Conservation (phyloP, 2,888 invertebrate species). For the Chelonus formosanus region DNA sequence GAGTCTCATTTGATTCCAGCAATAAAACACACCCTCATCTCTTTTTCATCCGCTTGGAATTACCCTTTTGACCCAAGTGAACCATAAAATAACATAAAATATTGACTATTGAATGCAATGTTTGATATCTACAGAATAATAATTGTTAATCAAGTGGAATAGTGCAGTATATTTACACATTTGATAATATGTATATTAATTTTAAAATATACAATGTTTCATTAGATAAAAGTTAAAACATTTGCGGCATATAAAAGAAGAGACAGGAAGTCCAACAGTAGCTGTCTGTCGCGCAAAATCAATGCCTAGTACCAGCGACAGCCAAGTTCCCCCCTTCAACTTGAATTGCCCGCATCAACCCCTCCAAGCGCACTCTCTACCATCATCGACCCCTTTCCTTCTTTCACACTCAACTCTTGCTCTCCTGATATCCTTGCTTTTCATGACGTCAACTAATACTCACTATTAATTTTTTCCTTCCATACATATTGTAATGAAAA, state of each 20-base stretch:
- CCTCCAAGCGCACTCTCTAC: slow-evolving; percentile 33
- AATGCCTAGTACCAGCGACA: slow-evolving; percentile 59
- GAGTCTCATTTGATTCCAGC: slow-evolving; percentile 24
- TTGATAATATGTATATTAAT: not conserved
- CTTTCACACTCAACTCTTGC: slow-evolving; percentile 23
- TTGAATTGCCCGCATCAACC: slow-evolving; percentile 35
- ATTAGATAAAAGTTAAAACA: not conserved
- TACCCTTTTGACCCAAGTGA: slow-evolving; percentile 12
- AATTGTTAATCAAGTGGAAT: not conserved
- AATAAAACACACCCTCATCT: not conserved
- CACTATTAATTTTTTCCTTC: slow-evolving; percentile 11
- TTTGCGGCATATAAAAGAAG: not conserved
- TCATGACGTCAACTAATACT: slow-evolving; percentile 4
- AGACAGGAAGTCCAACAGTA: slow-evolving; percentile 52
- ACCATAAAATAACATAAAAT: not conserved
- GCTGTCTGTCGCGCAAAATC: slow-evolving; percentile 63
- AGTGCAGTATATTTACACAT: not conserved
- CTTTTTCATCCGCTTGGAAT: not conserved
- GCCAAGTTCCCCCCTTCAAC: slow-evolving; percentile 44
- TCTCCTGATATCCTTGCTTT: slow-evolving; percentile 5
- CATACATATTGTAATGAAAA: no score
- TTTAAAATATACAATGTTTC: no score
- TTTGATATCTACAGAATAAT: not conserved
- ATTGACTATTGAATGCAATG: not conserved
- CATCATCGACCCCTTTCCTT: slow-evolving; percentile 37